These are phyloP conservation scores for Tonatia bakeri DNA, from an alignment of 2,113 vertebrate species.

Conservation along the genomic window DNA sequence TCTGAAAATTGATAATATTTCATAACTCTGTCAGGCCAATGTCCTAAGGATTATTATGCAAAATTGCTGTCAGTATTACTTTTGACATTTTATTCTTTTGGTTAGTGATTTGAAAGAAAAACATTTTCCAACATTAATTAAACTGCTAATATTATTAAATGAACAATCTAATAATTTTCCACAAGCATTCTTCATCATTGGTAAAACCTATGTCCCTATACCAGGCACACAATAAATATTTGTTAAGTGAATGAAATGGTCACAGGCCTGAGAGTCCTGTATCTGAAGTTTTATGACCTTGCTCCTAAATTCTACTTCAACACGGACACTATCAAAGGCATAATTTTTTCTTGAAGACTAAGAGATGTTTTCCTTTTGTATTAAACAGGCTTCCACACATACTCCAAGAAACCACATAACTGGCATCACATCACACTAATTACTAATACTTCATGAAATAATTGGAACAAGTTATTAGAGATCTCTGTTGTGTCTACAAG, in stretches of 20 bases:
- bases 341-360: background rate
- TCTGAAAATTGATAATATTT: background rate
- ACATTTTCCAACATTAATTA: background rate
- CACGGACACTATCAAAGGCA: background rate
- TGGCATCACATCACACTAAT: background rate
- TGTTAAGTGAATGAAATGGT: slow-evolving; percentile 1
- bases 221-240: background rate
- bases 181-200: background rate
- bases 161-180: background rate
- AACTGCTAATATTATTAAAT: slow-evolving; percentile 18
- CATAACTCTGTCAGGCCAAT: background rate
- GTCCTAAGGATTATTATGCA: background rate
- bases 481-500: background rate
- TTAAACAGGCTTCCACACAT: background rate
- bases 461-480: background rate
- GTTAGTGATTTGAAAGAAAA: slow-evolving; percentile 32
- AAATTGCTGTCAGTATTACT: background rate
- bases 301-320: background rate
- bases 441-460: background rate
- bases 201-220: background rate
- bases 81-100: background rate
- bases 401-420: background rate
- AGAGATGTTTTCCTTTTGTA: background rate
- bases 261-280: background rate
- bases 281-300: background rate